phyloP scores from a whole-genome alignment of 1,140 invertebrate genomes.

The Aphaenogaster rudis region DNA sequence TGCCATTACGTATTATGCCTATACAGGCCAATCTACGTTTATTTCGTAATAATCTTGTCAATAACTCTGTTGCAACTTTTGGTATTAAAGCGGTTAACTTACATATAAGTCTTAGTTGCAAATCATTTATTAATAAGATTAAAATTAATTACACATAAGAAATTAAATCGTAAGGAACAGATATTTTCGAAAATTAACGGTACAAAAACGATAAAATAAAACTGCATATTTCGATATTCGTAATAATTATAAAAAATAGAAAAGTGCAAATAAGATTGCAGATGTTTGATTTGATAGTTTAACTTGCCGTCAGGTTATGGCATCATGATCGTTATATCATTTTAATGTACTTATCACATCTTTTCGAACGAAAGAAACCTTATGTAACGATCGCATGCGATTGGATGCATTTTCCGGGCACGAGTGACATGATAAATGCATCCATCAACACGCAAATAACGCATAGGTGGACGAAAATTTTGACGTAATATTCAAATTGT shows the following conservation, averaged over 20 bases:
- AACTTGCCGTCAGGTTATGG: neutral
- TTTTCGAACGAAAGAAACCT: neutral
- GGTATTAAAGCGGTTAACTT: neutral
- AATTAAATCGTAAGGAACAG: neutral
- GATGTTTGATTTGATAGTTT: neutral
- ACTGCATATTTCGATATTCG: neutral
- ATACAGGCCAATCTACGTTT: neutral
- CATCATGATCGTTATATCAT: neutral
- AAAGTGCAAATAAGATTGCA: neutral
- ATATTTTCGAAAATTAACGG: neutral
- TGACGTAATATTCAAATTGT: neutral
- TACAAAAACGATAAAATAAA: neutral
- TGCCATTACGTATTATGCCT: neutral
- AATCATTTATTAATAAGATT: neutral
- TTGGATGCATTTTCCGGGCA: neutral
- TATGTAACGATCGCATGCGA: slow-evolving; percentile 9
- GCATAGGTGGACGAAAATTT: neutral
- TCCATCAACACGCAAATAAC: neutral
- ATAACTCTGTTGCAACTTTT: neutral
- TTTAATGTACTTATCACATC: neutral
- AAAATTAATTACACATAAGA: slow-evolving; percentile 10
- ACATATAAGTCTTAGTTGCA: neutral
- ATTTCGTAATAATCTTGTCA: neutral
- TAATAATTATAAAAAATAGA: slow-evolving; percentile 1
- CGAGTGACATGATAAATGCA: neutral